A percentile compares a stretch with the other conserved stretches of the same genome.
phyloP scores from a whole-genome alignment of 2,113 vertebrate species.

The Campylomormyrus tamandua region DNA sequence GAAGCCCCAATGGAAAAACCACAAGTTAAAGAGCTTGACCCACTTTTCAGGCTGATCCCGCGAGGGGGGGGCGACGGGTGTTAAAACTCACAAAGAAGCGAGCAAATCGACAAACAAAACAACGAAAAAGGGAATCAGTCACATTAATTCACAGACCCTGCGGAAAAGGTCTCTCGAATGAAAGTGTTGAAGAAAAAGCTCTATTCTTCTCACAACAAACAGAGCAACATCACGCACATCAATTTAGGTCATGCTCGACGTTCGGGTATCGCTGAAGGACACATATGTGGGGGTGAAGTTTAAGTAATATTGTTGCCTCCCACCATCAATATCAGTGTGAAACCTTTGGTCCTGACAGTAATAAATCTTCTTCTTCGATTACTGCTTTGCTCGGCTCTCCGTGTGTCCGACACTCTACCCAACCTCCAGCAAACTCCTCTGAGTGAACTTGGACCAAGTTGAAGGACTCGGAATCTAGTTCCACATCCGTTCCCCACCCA shows the following conservation, averaged over 20 bases:
- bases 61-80: background rate
- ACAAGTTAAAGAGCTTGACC: background rate
- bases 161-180: background rate
- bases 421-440: conserved; percentile 40
- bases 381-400: conserved; percentile 19
- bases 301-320: background rate
- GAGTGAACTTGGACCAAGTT: conserved; percentile 59
- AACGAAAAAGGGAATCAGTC: background rate
- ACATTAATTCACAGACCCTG: background rate
- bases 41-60: background rate
- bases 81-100: background rate
- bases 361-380: background rate
- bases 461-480: conserved; percentile 47
- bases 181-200: background rate
- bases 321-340: background rate
- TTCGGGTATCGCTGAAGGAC: background rate
- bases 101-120: background rate
- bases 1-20: background rate
- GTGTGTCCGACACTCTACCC: conserved; percentile 25
- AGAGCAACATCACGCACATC: background rate
- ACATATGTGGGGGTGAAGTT: background rate
- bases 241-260: background rate
- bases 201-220: background rate
- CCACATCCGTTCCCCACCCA: conserved; percentile 17
- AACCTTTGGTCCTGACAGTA: background rate